A percentile compares a stretch with the other conserved stretches of the same genome.
These are phyloP conservation scores for Apocheima hispidaria DNA, from an alignment of 2,888 invertebrate species.

Conservation along the genomic window DNA sequence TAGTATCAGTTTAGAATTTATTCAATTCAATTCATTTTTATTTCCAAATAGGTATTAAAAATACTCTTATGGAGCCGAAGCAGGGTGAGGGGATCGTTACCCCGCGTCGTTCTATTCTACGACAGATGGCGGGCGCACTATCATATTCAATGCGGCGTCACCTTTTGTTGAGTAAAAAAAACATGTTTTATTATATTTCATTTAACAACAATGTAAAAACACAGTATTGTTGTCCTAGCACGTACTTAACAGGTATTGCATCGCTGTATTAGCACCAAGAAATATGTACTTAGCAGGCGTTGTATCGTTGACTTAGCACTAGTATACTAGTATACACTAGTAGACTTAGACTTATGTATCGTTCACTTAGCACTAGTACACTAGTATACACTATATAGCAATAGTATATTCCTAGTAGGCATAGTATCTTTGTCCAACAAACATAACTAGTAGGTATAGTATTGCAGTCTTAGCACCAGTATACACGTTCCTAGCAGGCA, in stretches of 20 bases:
- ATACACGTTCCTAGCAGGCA: not conserved
- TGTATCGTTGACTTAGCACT: not conserved
- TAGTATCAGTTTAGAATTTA: not conserved
- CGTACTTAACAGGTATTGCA: not conserved
- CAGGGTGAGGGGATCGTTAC: too few species aligned
- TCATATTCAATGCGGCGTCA: too few species aligned
- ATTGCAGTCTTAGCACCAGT: not conserved
- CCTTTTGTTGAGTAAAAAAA: too few species aligned
- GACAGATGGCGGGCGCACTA: too few species aligned
- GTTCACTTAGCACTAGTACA: too few species aligned
- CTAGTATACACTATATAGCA: not conserved
- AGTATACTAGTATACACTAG: not conserved
- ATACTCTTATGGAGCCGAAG: too few species aligned
- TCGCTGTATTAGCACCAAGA: not conserved
- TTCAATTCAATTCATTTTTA: too few species aligned
- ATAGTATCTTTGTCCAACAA: too few species aligned
- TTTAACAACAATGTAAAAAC: too few species aligned
- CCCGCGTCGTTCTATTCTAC: too few species aligned
- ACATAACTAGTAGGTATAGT: not conserved
- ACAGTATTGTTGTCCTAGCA: not conserved
- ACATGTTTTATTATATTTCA: too few species aligned
- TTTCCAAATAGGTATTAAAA: too few species aligned
- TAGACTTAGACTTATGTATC: not conserved
- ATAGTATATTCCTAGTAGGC: not conserved
- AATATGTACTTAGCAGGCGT: not conserved